Base-by-base conservation (phyloP, 2,888 invertebrate genomes). In the Ecliptopera silaceata region DNA sequence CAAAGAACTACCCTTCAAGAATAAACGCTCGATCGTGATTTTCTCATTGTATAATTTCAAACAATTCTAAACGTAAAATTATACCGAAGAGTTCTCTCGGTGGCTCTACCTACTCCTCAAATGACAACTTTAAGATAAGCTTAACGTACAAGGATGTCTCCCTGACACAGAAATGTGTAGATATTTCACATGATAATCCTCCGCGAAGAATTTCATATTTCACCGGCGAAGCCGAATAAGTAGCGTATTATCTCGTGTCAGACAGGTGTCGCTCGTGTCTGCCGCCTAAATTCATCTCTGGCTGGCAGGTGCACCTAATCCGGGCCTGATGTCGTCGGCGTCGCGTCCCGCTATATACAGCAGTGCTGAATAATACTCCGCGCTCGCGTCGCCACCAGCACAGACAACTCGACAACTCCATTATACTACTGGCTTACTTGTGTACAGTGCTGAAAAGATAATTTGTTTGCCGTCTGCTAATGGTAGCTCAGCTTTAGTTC, bases 241-340 rank as follows among this genome's bases (percentile, higher is more conserved):
- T 82, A 84, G 81, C 81, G 82, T 83, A 83, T 85, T 86, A 84
- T 84, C 82, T 84, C 78, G 74, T 76, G 79, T 79, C 77, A 84
- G 88, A 87, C 88, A 88, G 88, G 84, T 88, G 88, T 87, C 88
- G 82, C 84, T 86, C 72, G 74, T 77, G 80, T 79, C 82, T 79
- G 73, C 78, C 75, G 74, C 74, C 80, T 82, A 84, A 84, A 88
- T 88, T 84, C 87, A 84, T 88, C 86, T 84, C 77, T 74, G 74
- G 77, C 74, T 70, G 72, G 78, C 86, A 86, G 87, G 82, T 86
- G 86, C 80, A 84, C 77, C 77, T 88, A 87, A 87, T 88, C 86
- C 84, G 68, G 63, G 74, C 70, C 76, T 79, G 80, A 78, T 77
- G 75, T 68, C 61, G 75, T 68, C 61, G 80, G 77, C 79, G 75